These are phyloP conservation scores for Plebejus argus DNA, from an alignment of 2,888 invertebrate genomes.

Conservation along the genomic window DNA sequence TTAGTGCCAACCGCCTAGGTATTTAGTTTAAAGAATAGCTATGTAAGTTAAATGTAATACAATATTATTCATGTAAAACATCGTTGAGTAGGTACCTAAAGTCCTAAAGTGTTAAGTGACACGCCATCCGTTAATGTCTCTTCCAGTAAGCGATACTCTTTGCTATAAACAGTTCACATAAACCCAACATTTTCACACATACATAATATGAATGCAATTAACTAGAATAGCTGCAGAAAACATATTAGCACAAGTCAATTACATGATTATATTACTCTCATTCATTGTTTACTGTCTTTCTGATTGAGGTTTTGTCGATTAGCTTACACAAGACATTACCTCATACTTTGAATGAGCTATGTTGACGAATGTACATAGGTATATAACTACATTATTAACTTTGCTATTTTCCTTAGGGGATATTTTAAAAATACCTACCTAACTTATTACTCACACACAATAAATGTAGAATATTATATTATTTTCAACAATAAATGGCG, in stretches of 20 bases:
- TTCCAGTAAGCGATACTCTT: constrained; percentile 10
- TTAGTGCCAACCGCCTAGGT: too few species aligned
- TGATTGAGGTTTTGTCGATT: constrained; percentile 15
- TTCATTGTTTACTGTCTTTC: constrained; percentile 18
- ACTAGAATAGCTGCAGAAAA: constrained; percentile 59
- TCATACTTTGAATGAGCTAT: constrained; percentile 8
- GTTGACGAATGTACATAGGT: background rate
- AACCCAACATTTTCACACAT: constrained; percentile 41
- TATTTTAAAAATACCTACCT: too few species aligned
- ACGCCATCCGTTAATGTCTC: background rate
- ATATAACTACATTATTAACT: background rate
- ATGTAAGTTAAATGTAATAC: too few species aligned
- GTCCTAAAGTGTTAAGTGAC: background rate
- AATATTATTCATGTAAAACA: too few species aligned
- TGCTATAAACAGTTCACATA: constrained; percentile 56
- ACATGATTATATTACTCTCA: constrained; percentile 29
- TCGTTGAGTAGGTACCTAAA: background rate
- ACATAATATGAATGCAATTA: constrained; percentile 47
- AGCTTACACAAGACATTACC: constrained; percentile 21
- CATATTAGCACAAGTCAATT: constrained; percentile 27
- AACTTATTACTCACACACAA: too few species aligned
- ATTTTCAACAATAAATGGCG: too few species aligned
- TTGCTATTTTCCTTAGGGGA: too few species aligned
- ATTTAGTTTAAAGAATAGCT: too few species aligned
- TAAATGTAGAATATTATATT: too few species aligned